A percentile compares a stretch with the other conserved stretches of the same genome.
These are phyloP conservation scores for Nematolebias whitei DNA, from an alignment of 2,113 vertebrate species.

Conservation along the genomic window DNA sequence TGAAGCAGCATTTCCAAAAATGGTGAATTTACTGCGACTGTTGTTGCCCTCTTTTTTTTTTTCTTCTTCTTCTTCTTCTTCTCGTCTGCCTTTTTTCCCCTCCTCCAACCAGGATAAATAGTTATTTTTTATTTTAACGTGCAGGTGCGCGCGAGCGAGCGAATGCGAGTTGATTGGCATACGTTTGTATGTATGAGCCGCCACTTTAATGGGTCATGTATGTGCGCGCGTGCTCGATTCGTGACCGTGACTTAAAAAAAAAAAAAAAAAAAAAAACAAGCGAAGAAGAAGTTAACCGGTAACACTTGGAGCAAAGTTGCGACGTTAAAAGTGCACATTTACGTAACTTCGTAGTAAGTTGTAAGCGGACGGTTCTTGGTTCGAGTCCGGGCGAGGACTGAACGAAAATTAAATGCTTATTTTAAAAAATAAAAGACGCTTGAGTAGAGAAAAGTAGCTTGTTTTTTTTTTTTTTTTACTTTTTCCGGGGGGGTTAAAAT, in stretches of 20 bases:
- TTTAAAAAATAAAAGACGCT: conserved; percentile 25
- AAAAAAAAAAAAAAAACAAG: conserved; percentile 14
- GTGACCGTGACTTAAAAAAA: conserved; percentile 51
- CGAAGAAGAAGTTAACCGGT: background rate
- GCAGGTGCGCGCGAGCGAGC: conserved; percentile 10
- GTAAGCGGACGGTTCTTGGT: background rate
- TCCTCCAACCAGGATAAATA: conserved; percentile 54
- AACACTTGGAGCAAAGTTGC: conserved; percentile 28
- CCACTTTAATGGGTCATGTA: conserved; percentile 67
- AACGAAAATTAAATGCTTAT: background rate
- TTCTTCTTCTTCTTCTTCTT: conserved; percentile 12
- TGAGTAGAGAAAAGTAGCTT: conserved; percentile 20
- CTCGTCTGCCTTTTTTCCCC: too few relatives aligned
- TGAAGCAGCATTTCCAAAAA: conserved; percentile 45
- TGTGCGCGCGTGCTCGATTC: conserved; percentile 61
- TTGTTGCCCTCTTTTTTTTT: conserved; percentile 49
- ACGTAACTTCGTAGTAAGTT: conserved; percentile 20
- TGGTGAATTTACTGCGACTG: conserved; percentile 56
- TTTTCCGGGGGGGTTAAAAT: conserved; percentile 1
- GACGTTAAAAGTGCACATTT: conserved; percentile 41
- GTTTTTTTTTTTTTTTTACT: background rate
- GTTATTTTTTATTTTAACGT: conserved; percentile 32
- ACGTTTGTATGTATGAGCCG: conserved; percentile 28
- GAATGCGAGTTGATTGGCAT: conserved; percentile 37
- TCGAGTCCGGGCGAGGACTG: conserved; percentile 13